A percentile compares a stretch with the other conserved stretches of the same genome.
These are phyloP conservation scores for Mimumesa dahlbomi DNA, from an alignment of 2,888 invertebrate species.

Conservation along the genomic window DNA sequence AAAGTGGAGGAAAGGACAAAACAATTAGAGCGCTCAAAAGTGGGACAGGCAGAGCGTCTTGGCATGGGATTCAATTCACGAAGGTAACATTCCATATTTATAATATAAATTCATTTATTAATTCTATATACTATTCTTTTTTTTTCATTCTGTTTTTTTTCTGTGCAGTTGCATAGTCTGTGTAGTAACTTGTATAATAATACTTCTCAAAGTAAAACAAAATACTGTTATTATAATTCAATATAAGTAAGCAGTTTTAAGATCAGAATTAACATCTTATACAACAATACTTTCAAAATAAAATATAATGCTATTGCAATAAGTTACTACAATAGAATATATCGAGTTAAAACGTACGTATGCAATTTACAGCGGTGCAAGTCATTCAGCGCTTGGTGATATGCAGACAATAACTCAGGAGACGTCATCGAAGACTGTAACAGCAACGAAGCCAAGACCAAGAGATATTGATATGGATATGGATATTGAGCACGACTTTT, in stretches of 20 bases:
- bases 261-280: not conserved
- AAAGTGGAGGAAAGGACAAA: constrained; percentile 88
- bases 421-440: constrained; percentile 77
- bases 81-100: constrained; percentile 76
- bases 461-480: constrained; percentile 67
- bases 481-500: constrained; percentile 66
- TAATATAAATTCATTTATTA: constrained; percentile 12
- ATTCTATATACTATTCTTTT: constrained; percentile 1
- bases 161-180: not conserved
- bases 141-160: not conserved
- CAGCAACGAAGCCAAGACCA: constrained; percentile 66
- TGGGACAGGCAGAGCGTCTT: constrained; percentile 93
- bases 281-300: constrained; percentile 6
- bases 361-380: constrained; percentile 84
- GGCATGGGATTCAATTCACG: constrained; percentile 91
- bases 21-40: constrained; percentile 89
- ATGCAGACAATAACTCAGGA: constrained; percentile 96
- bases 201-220: not conserved
- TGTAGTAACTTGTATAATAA: constrained; percentile 2
- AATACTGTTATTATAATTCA: not conserved
- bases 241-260: too few relatives aligned
- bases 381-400: constrained; percentile 93
- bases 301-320: constrained; percentile 8
- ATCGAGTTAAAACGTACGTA: too few relatives aligned
- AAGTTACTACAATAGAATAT: constrained; percentile 19